Percentiles rank a stretch among this genome's conserved stretches.
Evolutionary conservation across 53 echinoderm and acorn worm species (phyloP).

Genomic region (Pentamera pediparva): DNA sequence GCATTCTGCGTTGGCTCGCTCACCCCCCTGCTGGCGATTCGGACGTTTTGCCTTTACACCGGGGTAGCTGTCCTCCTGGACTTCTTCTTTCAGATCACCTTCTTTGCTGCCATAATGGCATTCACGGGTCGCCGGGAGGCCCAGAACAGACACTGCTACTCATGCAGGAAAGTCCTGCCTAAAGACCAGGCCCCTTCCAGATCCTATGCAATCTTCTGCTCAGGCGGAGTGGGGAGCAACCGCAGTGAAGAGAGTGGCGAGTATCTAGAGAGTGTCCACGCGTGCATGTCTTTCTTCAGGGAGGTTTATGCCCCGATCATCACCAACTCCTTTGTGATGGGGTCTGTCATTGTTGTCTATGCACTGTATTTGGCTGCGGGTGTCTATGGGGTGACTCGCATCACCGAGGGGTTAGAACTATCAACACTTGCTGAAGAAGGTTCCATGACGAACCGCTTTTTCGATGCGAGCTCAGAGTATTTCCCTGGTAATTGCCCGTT

Average conservation of each 20-base stretch:
- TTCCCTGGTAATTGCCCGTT: conserved; percentile 46
- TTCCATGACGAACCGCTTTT: conserved; percentile 35
- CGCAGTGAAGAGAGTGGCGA: background rate
- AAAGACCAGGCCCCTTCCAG: conserved; percentile 21
- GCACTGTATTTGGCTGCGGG: conserved; percentile 25
- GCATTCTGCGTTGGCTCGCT: conserved; percentile 62
- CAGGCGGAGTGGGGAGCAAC: conserved; percentile 36
- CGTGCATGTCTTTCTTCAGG: conserved; percentile 45
- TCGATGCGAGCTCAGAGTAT: conserved; percentile 6
- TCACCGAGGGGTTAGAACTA: conserved; percentile 49
- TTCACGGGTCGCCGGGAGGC: conserved; percentile 53
- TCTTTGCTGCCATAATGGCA: conserved; percentile 71
- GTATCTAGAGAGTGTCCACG: too few relatives aligned
- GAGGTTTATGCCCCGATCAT: conserved; percentile 47
- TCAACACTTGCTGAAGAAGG: conserved; percentile 40
- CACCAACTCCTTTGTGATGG: conserved; percentile 15
- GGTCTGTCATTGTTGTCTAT: conserved; percentile 29
- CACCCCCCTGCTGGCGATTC: conserved; percentile 46
- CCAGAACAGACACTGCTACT: conserved; percentile 24
- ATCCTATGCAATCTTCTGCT: conserved; percentile 36
- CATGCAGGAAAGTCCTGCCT: conserved; percentile 33
- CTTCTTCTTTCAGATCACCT: conserved; percentile 58
- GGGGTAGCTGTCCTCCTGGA: conserved; percentile 56
- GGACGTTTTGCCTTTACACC: conserved; percentile 56
- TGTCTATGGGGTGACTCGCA: conserved; percentile 34